phyloP scores from a whole-genome alignment of 2,797 vertebrate species.

The Gallinago solitaria region DNA sequence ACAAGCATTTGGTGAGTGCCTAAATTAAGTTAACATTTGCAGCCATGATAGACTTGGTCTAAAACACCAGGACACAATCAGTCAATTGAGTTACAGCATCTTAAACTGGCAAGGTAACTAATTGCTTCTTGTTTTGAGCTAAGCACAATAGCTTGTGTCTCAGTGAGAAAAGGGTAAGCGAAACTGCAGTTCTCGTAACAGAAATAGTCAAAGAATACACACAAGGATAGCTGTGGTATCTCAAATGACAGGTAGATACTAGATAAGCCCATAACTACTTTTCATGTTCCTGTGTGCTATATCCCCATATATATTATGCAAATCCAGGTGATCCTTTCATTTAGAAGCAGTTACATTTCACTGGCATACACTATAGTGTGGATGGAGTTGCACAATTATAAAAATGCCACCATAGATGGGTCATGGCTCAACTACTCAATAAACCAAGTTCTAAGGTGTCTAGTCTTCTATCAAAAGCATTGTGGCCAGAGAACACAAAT shows the following conservation, averaged over 20 bases:
- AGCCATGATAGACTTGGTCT: slow-evolving; percentile 55
- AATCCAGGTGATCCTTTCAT: not conserved
- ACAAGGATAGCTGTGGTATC: not conserved
- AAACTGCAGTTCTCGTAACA: not conserved
- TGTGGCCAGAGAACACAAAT: not conserved
- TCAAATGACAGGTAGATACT: not conserved
- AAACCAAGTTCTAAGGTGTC: not conserved
- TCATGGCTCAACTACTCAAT: not conserved
- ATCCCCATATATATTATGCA: not conserved
- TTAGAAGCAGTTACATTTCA: not conserved
- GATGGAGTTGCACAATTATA: not conserved
- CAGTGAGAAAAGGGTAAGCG: not conserved
- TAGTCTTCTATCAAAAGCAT: not conserved
- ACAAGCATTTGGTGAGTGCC: slow-evolving; percentile 49
- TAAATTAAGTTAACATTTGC: slow-evolving; percentile 63
- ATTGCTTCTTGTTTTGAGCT: not conserved
- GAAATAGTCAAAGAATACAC: not conserved
- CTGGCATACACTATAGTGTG: not conserved
- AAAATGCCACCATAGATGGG: not conserved
- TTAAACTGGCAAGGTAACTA: slow-evolving; percentile 46
- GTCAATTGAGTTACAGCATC: slow-evolving; percentile 23
- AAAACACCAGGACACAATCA: slow-evolving; percentile 50
- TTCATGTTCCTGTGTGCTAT: not conserved
- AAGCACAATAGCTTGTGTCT: not conserved
- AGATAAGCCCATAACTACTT: not conserved